Conservation (phyloP, 2,888 invertebrate genomes). For the Dusona sp. region DNA sequence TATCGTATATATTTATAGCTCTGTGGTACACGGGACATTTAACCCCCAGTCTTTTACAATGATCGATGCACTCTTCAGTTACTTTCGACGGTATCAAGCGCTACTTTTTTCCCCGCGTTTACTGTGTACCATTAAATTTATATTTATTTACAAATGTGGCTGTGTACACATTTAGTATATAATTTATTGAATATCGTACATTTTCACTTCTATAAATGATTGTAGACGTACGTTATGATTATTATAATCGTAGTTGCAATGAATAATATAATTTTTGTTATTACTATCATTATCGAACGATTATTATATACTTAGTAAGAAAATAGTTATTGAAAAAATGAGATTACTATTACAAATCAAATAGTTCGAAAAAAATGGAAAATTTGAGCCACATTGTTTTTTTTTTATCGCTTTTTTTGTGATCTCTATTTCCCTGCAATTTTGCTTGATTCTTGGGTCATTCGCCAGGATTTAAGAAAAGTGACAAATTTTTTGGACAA, state of each 20-base stretch:
- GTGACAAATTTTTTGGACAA: neutral
- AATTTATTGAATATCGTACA: neutral
- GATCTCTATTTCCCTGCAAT: too few species aligned
- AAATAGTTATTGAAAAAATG: neutral
- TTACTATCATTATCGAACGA: neutral
- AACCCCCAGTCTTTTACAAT: slow-evolving; percentile 24
- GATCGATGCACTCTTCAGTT: slow-evolving; percentile 44
- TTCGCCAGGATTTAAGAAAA: neutral
- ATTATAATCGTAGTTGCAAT: neutral
- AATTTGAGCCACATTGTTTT: too few species aligned
- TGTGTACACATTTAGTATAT: neutral
- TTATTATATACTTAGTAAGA: neutral
- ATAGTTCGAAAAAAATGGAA: too few species aligned
- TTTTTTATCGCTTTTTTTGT: too few species aligned
- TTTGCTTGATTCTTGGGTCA: too few species aligned
- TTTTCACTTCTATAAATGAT: slow-evolving; percentile 2
- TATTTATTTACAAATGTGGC: slow-evolving; percentile 11
- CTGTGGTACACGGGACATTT: slow-evolving; percentile 15
- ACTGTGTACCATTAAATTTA: neutral
- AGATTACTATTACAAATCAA: neutral
- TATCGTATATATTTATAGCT: slow-evolving; percentile 27
- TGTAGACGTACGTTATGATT: neutral
- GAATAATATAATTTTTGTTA: neutral
- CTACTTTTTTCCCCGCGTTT: slow-evolving; percentile 18
- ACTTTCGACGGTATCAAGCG: slow-evolving; percentile 52